Base-by-base conservation (phyloP, 2,888 invertebrate species). In the Norana najaformis region DNA sequence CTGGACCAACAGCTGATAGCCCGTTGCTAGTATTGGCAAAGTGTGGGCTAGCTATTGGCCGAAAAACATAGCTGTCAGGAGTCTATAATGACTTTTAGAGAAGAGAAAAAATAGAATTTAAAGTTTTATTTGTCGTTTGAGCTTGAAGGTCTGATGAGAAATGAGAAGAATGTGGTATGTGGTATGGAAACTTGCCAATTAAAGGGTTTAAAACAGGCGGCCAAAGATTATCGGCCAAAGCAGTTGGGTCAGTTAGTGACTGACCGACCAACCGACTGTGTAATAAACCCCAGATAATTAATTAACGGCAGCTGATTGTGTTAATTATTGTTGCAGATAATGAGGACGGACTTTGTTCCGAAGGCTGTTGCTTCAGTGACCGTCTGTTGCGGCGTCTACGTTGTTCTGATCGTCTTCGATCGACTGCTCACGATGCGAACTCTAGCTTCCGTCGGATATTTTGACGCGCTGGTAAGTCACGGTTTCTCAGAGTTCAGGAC, bases 311-410 rank as follows among this genome's bases (percentile, higher is more conserved):
- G 35, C n/a, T 34, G 37, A 23, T 34, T 85, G 34, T 85, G 34
- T 35, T 34, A 38, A 37, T 30, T 8, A 23, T 41, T 18, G 20
- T 92, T 92, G 18, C 93, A 94, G 94, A 92, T 93, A 8, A 92
- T 94, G 91, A 93, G 93, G 23, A 94, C 94, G 30, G 93, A 93
- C 89, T 94, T 94, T 90, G 92, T 94, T 41, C 94, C 94, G 0
- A 94, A 94, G 91, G 92, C 94, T 88, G 93, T 93, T 34, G 93
- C 93, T 36, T 93, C 94, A 14, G 92, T 94, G 88, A 91, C 92
- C 18, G 38, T 90, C 18, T 91, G 92, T 47, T 92, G 92, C 36
- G 91, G 88, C 20, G 83, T 92, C 85, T 92, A 91, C 89, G 85
- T 92, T 13, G 89, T 91, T n/a, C 89, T 92, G 82, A 89, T 90